These are phyloP conservation scores for Smittia sp. DNA, from an alignment of 2,888 invertebrate species.

Conservation along the genomic window DNA sequence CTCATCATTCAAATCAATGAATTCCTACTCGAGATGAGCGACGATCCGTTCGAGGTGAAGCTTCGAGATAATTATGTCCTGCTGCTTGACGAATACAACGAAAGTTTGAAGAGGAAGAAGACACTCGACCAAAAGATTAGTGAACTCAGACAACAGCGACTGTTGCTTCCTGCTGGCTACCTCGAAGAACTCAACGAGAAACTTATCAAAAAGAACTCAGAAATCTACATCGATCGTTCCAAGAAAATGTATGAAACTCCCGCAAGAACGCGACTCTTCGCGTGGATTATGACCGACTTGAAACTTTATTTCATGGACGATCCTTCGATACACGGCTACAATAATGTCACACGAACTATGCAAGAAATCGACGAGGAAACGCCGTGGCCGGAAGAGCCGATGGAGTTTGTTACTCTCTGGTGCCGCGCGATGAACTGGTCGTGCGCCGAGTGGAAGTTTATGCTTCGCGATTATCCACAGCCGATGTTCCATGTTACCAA, in stretches of 20 bases:
- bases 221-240: constrained; percentile 91
- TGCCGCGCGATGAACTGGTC: constrained; percentile 80
- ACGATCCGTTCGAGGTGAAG: constrained; percentile 98
- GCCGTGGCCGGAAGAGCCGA: constrained; percentile 86
- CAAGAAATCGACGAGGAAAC: constrained; percentile 82
- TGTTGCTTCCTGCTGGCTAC: constrained; percentile 79
- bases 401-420: constrained; percentile 91
- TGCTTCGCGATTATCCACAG: constrained; percentile 92
- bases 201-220: constrained; percentile 84
- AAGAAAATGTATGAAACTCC: constrained; percentile 62
- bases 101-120: constrained; percentile 83
- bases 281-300: constrained; percentile 76
- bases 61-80: constrained; percentile 93
- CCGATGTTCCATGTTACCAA: constrained; percentile 81
- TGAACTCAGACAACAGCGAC: constrained; percentile 76
- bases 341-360: constrained; percentile 70
- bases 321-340: constrained; percentile 76
- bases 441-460: constrained; percentile 82
- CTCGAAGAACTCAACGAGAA: constrained; percentile 86
- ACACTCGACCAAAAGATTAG: constrained; percentile 86
- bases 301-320: constrained; percentile 76
- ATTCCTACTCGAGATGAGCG: constrained; percentile 87
- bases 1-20: constrained; percentile 85
- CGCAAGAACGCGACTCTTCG: constrained; percentile 73
- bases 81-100: constrained; percentile 91